A percentile compares a stretch with the other conserved stretches of the same genome.
phyloP scores from a whole-genome alignment of 2,797 vertebrate species.

The Hypotaenidia okinawae region DNA sequence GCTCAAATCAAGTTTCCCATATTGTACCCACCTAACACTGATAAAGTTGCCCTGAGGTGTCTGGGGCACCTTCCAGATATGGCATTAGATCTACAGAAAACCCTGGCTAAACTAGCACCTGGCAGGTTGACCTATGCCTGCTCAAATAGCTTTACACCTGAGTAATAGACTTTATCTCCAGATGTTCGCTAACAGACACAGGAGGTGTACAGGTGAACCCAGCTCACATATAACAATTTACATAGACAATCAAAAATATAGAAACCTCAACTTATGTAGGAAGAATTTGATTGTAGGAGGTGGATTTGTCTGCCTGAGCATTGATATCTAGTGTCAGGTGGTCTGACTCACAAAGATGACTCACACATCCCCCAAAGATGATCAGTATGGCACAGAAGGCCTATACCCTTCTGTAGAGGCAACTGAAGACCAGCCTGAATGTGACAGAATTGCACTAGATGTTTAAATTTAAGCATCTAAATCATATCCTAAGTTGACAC shows the following conservation, averaged over 20 bases:
- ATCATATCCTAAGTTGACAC: background rate
- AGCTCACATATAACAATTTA: background rate
- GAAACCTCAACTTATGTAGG: background rate
- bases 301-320: background rate
- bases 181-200: background rate
- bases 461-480: background rate
- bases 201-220: background rate
- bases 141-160: background rate
- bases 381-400: background rate
- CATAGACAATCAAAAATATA: rapidly evolving
- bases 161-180: background rate
- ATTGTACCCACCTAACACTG: background rate
- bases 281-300: background rate
- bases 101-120: background rate
- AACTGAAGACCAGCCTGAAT: background rate
- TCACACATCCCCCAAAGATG: background rate
- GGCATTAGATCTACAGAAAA: background rate
- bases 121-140: no score
- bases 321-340: background rate
- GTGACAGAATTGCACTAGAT: background rate
- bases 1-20: background rate
- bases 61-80: background rate
- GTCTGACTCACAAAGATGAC: background rate
- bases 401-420: background rate
- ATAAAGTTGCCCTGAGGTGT: no score